Conservation (phyloP, 2,113 vertebrate genomes). For the Zosterops hypoxanthus region DNA sequence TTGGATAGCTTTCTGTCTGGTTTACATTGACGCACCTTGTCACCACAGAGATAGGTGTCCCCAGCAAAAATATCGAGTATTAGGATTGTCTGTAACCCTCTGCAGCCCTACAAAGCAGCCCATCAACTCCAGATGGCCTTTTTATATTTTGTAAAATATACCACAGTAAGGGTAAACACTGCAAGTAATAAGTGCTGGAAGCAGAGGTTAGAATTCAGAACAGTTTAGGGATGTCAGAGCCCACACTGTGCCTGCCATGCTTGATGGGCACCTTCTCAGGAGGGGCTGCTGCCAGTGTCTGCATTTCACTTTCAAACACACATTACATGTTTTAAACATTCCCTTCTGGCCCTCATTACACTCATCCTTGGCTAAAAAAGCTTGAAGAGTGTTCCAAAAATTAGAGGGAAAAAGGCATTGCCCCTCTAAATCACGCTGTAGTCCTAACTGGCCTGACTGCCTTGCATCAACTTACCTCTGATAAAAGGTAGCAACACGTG, state of each 20-base stretch:
- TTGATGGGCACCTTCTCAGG: neutral
- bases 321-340: neutral
- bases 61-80: accelerated
- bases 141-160: neutral
- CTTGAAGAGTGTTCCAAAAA: neutral
- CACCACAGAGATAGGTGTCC: neutral
- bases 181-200: neutral
- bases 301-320: neutral
- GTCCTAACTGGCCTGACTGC: neutral
- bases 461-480: neutral
- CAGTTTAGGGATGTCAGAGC: neutral
- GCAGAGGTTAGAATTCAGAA: neutral
- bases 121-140: neutral
- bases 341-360: neutral
- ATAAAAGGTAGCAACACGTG: neutral
- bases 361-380: neutral
- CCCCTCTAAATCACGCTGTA: neutral
- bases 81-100: neutral
- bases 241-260: neutral
- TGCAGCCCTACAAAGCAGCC: neutral
- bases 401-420: neutral
- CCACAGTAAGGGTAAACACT: neutral
- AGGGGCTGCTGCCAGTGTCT: neutral
- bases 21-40: neutral
- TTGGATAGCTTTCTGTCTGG: neutral